A percentile compares a stretch with the other conserved stretches of the same genome.
These are phyloP conservation scores for Toxotes lorentzi DNA, from an alignment of 2,797 vertebrate genomes.

Conservation along the genomic window DNA sequence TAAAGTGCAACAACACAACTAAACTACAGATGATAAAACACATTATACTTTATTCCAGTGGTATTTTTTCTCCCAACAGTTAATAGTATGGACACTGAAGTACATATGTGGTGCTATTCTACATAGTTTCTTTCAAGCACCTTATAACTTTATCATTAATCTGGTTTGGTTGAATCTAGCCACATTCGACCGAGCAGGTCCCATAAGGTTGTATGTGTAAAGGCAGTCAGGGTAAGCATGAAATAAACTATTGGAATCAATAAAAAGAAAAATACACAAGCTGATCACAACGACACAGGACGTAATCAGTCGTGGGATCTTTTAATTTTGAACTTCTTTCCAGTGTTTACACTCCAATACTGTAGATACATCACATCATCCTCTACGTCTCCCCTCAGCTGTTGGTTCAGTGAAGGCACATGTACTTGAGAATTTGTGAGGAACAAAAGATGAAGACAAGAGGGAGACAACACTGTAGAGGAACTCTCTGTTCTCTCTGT, in stretches of 20 bases:
- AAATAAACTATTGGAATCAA: background rate
- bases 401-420: slow-evolving; percentile 51
- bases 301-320: background rate
- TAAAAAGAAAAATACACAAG: background rate
- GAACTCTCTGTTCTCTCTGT: slow-evolving; percentile 1
- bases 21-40: no score
- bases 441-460: slow-evolving; percentile 2
- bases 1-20: no score
- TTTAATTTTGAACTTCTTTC: slow-evolving; percentile 55
- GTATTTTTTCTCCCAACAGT: no score
- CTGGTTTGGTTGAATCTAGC: no score
- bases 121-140: no score
- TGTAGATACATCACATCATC: background rate
- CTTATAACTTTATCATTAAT: no score
- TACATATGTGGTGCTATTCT: no score
- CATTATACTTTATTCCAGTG: no score
- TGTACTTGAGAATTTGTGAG: slow-evolving; percentile 7
- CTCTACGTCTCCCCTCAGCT: slow-evolving; percentile 26
- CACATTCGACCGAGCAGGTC: no score
- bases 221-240: background rate
- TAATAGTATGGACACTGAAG: no score
- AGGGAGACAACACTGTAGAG: background rate
- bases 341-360: slow-evolving; percentile 50
- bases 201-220: no score
- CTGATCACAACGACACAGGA: background rate